These are phyloP conservation scores for Cylloceria caligata DNA, from an alignment of 2,888 invertebrate genomes.

Conservation along the genomic window DNA sequence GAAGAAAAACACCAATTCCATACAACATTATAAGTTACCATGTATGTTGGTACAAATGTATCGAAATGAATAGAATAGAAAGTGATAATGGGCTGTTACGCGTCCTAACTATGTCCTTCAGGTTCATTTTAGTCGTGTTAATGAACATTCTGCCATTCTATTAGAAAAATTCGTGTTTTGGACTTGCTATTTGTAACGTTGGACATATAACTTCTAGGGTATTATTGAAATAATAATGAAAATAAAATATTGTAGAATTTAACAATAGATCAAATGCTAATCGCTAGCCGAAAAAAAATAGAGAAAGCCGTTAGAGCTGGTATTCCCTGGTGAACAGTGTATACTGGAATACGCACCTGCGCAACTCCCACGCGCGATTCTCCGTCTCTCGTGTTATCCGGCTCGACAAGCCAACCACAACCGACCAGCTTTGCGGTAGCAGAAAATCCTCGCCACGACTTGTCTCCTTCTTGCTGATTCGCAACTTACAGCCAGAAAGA, in stretches of 20 bases:
- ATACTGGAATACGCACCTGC: constrained; percentile 47
- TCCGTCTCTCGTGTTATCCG: constrained; percentile 31
- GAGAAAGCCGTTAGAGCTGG: constrained; percentile 26
- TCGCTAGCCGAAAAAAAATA: constrained; percentile 6
- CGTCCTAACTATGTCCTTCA: not conserved
- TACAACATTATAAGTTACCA: not conserved
- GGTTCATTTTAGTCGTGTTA: not conserved
- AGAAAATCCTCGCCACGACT: constrained; percentile 46
- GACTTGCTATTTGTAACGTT: not conserved
- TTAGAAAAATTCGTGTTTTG: not conserved
- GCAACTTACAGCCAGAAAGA: constrained; percentile 18
- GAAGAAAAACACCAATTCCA: not conserved
- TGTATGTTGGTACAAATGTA: not conserved
- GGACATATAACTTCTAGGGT: not conserved
- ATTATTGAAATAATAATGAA: not conserved
- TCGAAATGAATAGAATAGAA: not conserved
- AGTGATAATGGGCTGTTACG: not conserved
- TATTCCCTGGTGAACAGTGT: not conserved
- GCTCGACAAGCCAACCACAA: constrained; percentile 19
- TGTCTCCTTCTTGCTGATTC: constrained; percentile 30
- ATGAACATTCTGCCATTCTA: not conserved
- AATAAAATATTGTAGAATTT: not conserved
- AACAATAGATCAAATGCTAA: constrained; percentile 9
- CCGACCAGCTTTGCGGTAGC: constrained; percentile 18
- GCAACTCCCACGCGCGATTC: constrained; percentile 49